Conservation (phyloP, 2,888 invertebrate genomes). For the Drosophila nr. perissopoda region DNA sequence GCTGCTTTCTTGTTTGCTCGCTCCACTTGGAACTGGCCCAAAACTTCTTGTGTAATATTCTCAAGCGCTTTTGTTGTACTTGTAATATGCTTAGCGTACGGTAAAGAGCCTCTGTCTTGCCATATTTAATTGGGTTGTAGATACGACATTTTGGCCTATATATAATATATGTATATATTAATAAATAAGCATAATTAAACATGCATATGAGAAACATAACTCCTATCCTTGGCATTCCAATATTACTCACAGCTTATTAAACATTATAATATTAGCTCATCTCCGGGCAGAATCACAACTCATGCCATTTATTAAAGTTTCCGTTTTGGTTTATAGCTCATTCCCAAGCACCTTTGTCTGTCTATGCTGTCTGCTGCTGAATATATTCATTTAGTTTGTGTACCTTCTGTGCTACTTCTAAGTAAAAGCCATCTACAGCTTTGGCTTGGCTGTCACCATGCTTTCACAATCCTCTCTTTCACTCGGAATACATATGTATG, state of each 20-base stretch:
- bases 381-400: constrained; percentile 8
- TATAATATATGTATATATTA: neutral
- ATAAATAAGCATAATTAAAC: neutral
- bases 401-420: constrained; percentile 18
- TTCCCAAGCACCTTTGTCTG: neutral
- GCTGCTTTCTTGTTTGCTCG: constrained; percentile 24
- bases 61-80: constrained; percentile 18
- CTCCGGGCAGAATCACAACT: neutral
- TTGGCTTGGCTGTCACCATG: constrained; percentile 24
- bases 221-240: neutral
- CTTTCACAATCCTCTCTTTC: constrained; percentile 23
- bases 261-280: neutral
- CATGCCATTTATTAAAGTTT: constrained; percentile 10
- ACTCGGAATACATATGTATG: neutral
- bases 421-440: constrained; percentile 27
- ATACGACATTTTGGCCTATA: neutral
- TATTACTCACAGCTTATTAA: neutral
- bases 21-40: constrained; percentile 45
- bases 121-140: neutral
- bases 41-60: constrained; percentile 31
- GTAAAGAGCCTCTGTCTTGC: neutral
- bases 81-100: constrained; percentile 14
- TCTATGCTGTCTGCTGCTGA: neutral
- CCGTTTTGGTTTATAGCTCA: neutral
- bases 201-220: neutral